A percentile compares a stretch with the other conserved stretches of the same genome.
phyloP scores from a whole-genome alignment of 1,140 invertebrate species.

The Dinoponera quadriceps region DNA sequence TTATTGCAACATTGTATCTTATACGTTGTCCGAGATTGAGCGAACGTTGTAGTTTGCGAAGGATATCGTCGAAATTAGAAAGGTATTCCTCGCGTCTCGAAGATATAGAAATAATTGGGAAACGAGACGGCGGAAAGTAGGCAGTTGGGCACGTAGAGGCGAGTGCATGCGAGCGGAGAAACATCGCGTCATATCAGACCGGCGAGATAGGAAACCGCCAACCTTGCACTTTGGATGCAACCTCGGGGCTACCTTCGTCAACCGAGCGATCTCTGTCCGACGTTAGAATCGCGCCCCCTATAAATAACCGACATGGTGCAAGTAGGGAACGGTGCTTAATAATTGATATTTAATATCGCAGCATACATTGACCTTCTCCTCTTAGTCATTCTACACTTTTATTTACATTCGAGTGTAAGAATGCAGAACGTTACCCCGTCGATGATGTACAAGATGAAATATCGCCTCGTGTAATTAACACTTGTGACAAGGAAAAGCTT shows the following conservation, averaged over 20 bases:
- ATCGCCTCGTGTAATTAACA: not conserved
- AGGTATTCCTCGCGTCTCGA: not conserved
- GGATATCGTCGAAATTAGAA: not conserved
- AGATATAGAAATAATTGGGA: constrained; percentile 3
- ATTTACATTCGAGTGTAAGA: not conserved
- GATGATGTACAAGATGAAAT: not conserved
- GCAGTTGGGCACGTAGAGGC: not conserved
- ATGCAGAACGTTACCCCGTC: constrained; percentile 12
- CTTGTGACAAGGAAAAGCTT: not conserved
- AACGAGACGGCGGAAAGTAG: not conserved
- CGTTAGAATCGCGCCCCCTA: constrained; percentile 32
- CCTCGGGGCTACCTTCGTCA: constrained; percentile 14
- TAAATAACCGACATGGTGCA: constrained; percentile 51
- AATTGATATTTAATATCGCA: constrained; percentile 44
- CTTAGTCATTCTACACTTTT: constrained; percentile 30
- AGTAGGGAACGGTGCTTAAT: constrained; percentile 55
- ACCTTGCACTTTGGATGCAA: constrained; percentile 27
- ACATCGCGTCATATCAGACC: constrained; percentile 51
- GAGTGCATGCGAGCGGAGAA: constrained; percentile 11
- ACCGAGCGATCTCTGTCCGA: constrained; percentile 23
- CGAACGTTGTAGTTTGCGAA: not conserved
- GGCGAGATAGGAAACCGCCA: constrained; percentile 64
- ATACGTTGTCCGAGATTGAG: no score
- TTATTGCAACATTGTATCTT: no score
- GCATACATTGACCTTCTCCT: not conserved